phyloP scores from a whole-genome alignment of 2,797 vertebrate genomes.

The Pangasius macronema region DNA sequence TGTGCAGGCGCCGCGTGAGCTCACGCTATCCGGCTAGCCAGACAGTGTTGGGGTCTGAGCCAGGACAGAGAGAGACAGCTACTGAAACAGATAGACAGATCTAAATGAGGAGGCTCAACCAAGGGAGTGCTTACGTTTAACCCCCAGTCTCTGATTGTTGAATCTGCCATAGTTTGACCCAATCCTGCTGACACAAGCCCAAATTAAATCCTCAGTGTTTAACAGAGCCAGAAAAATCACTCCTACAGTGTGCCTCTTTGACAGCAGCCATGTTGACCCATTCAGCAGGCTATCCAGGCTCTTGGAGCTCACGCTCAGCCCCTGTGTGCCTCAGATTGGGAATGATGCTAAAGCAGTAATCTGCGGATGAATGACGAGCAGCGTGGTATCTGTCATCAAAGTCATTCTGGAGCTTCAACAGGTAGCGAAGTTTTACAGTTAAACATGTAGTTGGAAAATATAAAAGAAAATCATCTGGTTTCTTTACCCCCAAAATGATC shows the following conservation, averaged over 20 bases:
- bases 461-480: background rate
- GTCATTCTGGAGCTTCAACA: background rate
- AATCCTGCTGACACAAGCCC: background rate
- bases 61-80: constrained; percentile 5
- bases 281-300: background rate
- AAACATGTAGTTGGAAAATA: background rate
- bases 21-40: background rate
- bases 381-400: too few species aligned
- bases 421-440: too few species aligned
- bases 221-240: background rate
- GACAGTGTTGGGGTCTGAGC: background rate
- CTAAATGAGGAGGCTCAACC: constrained; percentile 9
- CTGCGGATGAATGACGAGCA: background rate
- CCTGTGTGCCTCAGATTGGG: background rate
- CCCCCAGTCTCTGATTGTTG: constrained; percentile 2
- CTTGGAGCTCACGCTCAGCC: background rate
- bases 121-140: background rate
- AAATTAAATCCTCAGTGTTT: background rate
- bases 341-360: background rate
- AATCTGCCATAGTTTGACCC: background rate
- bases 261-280: background rate
- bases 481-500: background rate
- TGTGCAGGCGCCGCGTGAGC: constrained; percentile 24
- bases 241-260: background rate
- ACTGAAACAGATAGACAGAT: background rate